Base-by-base conservation (phyloP, 1,140 invertebrate species). In the Drosophila virilis region DNA sequence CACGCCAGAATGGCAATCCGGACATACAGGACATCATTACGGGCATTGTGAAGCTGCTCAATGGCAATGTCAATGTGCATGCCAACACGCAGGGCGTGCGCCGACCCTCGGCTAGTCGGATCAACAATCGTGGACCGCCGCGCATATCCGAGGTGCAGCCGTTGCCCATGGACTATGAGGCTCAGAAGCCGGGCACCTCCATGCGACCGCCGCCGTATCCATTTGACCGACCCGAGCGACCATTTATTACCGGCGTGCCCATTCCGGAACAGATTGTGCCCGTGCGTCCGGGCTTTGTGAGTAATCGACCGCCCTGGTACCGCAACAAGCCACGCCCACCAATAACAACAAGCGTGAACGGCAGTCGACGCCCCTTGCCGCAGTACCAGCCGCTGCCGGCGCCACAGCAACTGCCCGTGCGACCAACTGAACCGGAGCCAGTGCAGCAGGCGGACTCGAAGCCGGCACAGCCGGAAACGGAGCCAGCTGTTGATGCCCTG, bases 11-110 rank as follows among this genome's bases (percentile, higher is more conserved):
- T 57, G 85, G 84, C 12, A 95, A 95, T 91, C 96, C 96, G 15
- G 97, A 97, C 91, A 97, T 98, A 59, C 96, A 98, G 92, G 97
- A 98, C 83, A 97, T 98, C 10, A 97, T 98, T 54, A 97, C 97
- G 7, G 97, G 97, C 9, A 96, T 98, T 40, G 97, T 98, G 0
- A 97, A 98, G 91, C 92, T 98, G 1, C 92, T 98, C 1, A 97
- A 98, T 78, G 97, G 97, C 1, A 97, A 98, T 78, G 96, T 97
- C 0, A 97, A 97, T 78, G 95, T 96, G 0, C 95, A 96, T 77
- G 94, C 95, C 0, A 96, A 96, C 79, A 95, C 94, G 0, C 94
- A 94, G 52, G 93, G 93, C 42, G 91, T 93, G 6, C 90, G 94
- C 58, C 94, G 94, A 1, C 92, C 92, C 0, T 93, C 92, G n/a